These are phyloP conservation scores for Strix aluco DNA, from an alignment of 2,113 vertebrate species.

Conservation along the genomic window DNA sequence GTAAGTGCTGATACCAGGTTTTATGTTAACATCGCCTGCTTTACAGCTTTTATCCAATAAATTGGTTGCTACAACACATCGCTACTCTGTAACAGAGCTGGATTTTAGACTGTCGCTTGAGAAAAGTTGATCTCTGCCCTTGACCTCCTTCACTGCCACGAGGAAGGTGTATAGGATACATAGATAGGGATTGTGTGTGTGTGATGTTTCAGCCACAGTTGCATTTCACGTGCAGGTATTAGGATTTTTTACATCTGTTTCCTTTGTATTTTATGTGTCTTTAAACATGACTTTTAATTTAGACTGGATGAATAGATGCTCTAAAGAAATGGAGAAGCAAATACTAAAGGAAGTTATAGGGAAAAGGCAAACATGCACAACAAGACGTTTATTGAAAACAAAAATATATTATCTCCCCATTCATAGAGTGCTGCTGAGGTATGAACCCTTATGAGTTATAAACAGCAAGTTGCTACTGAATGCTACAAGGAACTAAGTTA, in stretches of 20 bases:
- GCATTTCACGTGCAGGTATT: neutral
- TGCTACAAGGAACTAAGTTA: neutral
- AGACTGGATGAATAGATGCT: neutral
- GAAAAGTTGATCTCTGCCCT: neutral
- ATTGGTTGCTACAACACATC: neutral
- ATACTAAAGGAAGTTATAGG: neutral
- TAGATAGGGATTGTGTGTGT: too few species aligned
- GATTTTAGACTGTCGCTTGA: neutral
- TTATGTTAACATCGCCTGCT: neutral
- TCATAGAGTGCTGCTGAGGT: neutral
- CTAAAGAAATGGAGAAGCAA: neutral
- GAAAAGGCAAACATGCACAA: neutral
- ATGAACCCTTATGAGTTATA: neutral
- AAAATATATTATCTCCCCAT: neutral
- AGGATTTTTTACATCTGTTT: neutral
- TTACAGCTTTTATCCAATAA: neutral
- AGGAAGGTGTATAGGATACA: neutral
- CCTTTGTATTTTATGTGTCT: neutral
- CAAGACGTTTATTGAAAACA: neutral
- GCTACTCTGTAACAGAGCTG: neutral
- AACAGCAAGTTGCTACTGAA: neutral
- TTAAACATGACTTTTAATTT: neutral
- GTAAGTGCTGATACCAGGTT: neutral
- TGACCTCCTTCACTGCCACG: accelerated
- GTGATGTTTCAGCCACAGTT: neutral